Evolutionary conservation across 2,797 vertebrate species (phyloP).

Genomic region (Tragelaphus eurycerus): DNA sequence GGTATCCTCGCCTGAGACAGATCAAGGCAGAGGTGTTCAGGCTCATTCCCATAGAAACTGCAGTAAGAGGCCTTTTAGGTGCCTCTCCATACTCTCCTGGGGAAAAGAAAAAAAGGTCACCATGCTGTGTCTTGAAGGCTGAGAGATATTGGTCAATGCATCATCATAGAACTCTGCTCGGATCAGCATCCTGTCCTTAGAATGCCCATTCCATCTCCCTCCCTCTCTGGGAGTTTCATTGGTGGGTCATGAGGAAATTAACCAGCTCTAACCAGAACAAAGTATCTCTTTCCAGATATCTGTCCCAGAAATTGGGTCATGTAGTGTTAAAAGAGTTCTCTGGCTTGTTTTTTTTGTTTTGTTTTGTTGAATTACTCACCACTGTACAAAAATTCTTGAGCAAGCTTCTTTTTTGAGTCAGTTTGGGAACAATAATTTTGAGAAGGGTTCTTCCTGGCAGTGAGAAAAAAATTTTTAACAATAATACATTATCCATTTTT

Average conservation of each 20-base stretch:
- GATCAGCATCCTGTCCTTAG: not conserved
- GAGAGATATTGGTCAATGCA: not conserved
- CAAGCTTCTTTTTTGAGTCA: not conserved
- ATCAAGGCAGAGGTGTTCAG: not conserved
- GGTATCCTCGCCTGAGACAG: not conserved
- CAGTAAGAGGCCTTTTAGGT: not conserved
- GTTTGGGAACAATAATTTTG: not conserved
- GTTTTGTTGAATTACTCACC: not conserved
- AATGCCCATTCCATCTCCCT: not conserved
- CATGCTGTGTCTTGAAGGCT: not conserved
- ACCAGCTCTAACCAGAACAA: not conserved
- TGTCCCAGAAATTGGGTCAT: not conserved
- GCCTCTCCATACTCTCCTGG: not conserved
- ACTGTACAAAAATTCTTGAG: not conserved
- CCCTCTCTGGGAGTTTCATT: not conserved
- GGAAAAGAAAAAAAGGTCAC: not conserved
- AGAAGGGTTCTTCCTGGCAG: not conserved
- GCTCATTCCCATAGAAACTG: not conserved
- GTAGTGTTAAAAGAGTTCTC: not conserved
- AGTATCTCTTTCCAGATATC: not conserved
- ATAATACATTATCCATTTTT: not conserved
- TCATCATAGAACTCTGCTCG: not conserved
- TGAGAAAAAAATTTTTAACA: not conserved
- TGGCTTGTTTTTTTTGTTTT: conserved; percentile 22
- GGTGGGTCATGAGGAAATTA: not conserved